Evolutionary conservation across 1,140 invertebrate species (phyloP), one percentile per base, ranked within the genome.

Genomic region (Catajapyx aquilonaris): DNA sequence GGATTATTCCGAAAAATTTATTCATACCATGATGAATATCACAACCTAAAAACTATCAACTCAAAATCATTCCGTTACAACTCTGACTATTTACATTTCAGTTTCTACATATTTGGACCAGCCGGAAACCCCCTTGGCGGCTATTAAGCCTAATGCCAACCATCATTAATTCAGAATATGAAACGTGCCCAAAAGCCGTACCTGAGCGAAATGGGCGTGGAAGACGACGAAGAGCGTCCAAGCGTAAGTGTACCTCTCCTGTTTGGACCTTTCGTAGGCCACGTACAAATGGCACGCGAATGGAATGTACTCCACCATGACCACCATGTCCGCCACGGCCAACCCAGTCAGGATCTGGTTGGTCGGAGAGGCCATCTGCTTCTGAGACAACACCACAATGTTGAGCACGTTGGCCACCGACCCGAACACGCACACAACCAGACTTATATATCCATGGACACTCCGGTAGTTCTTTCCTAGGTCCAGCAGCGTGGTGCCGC

Each of bases 271-370:
- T 17, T 40, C 35, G 18, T 34, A 44, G 33, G 67, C 64, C 28
- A 87, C 66, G 47, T 81, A 80, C 52, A 74, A 69, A 52, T 90
- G 81, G 23, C 78, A 65, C 1, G 76, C 72, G 50, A 81, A 93
- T 0, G 87, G 87, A 38, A 94, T 79, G 53, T 94, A 95, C 41
- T 87, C 83, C 25, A 85, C 53, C 85, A 94, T 93, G 0, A 93
- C 85, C 1, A 90, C 61, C 28, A 93, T 65, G 55, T 95, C 87
- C 1, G 84, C 81, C 1, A 91, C 69, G 0, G 90, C 88, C n/a
- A 94, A 61, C 5, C 80, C 85, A 0, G 84, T 90, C 2, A 76
- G 64, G 48, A 86, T 87, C 32, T 75, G 71, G 55, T 95, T 95
- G 5, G 87, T 93, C 0, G 88, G 84, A 2, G 86, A 81, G 32